Percentiles rank a stretch among this genome's conserved stretches.
Evolutionary conservation across 2,888 invertebrate genomes (phyloP).

Genomic region (Ceramica pisi): DNA sequence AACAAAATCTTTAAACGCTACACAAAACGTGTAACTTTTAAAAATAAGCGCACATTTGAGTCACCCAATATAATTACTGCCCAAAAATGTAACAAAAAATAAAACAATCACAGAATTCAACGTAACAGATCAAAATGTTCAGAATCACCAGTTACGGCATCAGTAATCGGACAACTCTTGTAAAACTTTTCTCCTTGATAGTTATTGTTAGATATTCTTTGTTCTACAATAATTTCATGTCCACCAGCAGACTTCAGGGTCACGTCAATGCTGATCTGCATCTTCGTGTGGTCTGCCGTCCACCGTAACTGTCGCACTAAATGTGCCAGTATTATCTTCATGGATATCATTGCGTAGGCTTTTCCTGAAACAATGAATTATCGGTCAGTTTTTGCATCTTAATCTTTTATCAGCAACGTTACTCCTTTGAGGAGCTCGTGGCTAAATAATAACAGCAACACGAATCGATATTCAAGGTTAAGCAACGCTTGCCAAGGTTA

Average conservation of each 20-base stretch:
- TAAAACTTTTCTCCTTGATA: constrained; percentile 8
- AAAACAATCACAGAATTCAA: neutral
- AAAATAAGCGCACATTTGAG: no score
- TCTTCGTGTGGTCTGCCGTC: constrained; percentile 61
- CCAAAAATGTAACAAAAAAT: no score
- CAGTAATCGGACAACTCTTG: neutral
- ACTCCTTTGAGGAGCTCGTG: no score
- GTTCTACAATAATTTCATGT: constrained; percentile 19
- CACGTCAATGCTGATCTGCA: constrained; percentile 34
- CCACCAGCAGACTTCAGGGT: constrained; percentile 8
- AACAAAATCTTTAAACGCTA: no score
- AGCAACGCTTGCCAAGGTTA: no score
- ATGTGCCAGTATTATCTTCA: constrained; percentile 68
- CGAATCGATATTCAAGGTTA: no score
- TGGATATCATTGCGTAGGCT: constrained; percentile 67
- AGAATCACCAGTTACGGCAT: neutral
- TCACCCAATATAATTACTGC: no score
- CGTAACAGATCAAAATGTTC: neutral
- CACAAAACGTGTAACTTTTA: no score
- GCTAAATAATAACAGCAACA: no score
- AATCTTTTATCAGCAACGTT: no score
- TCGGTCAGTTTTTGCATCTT: neutral
- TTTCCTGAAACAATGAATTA: constrained; percentile 63
- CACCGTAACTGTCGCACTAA: constrained; percentile 65
- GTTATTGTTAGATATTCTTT: constrained; percentile 25